phyloP scores from a whole-genome alignment of 2,888 invertebrate genomes.

The Cryptocephalus moraei region DNA sequence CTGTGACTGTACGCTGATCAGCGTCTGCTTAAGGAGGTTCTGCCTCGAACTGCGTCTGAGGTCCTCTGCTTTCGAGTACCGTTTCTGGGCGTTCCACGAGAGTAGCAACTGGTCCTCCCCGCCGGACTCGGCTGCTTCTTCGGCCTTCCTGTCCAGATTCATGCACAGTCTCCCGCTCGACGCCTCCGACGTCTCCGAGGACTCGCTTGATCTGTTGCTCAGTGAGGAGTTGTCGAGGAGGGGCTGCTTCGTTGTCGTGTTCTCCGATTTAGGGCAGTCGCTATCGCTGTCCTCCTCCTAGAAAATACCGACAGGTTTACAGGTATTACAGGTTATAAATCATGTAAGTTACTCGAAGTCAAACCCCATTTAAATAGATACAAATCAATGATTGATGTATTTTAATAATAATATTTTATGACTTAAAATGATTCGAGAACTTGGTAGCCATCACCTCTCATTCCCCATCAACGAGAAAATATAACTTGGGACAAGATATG shows the following conservation, averaged over 20 bases:
- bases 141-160: slow-evolving; percentile 29
- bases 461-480: too few relatives aligned
- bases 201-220: slow-evolving; percentile 36
- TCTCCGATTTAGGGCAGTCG: slow-evolving; percentile 18
- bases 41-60: slow-evolving; percentile 11
- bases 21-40: slow-evolving; percentile 22
- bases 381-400: too few relatives aligned
- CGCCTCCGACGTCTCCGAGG: slow-evolving; percentile 37
- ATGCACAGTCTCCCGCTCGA: slow-evolving; percentile 35
- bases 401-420: too few relatives aligned
- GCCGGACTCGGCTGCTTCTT: slow-evolving; percentile 14
- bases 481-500: too few relatives aligned
- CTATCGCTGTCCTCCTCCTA: slow-evolving; percentile 26
- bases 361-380: too few relatives aligned
- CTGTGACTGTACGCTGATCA: slow-evolving; percentile 23
- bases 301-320: too few relatives aligned
- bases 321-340: too few relatives aligned
- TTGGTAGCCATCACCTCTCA: too few relatives aligned
- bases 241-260: slow-evolving; percentile 25
- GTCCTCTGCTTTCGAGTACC: slow-evolving; percentile 19
- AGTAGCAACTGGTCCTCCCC: slow-evolving; percentile 42
- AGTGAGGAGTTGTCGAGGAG: slow-evolving; percentile 22
- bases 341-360: too few relatives aligned
- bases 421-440: too few relatives aligned
- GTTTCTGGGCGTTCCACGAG: slow-evolving; percentile 43